These are phyloP conservation scores for Harpalus rufipes DNA, from an alignment of 2,888 invertebrate species.

Conservation along the genomic window DNA sequence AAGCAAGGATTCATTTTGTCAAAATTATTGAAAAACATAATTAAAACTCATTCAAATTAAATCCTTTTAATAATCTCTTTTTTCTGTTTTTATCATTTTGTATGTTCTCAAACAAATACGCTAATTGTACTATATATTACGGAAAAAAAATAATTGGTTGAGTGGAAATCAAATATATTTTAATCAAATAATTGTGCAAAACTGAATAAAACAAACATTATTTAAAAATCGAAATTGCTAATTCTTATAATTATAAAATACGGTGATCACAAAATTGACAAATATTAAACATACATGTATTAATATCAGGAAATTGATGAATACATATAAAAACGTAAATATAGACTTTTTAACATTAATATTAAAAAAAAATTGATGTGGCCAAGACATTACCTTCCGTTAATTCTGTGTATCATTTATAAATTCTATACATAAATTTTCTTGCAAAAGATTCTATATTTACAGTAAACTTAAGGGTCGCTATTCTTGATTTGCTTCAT, in stretches of 20 bases:
- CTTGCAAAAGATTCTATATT: too few species aligned
- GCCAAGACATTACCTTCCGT: too few species aligned
- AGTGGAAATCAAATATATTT: neutral
- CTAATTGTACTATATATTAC: neutral
- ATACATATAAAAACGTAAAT: too few species aligned
- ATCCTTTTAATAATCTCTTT: neutral
- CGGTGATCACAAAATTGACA: too few species aligned
- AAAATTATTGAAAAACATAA: slow-evolving; percentile 7
- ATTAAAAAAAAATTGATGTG: too few species aligned
- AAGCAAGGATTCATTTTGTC: slow-evolving; percentile 5
- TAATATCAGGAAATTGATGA: too few species aligned
- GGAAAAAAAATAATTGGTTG: neutral
- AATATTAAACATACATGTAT: too few species aligned
- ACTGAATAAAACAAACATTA: neutral
- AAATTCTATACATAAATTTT: too few species aligned
- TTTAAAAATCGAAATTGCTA: neutral
- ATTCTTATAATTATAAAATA: neutral
- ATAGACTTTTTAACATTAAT: too few species aligned
- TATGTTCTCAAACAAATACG: neutral
- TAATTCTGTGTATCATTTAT: too few species aligned
- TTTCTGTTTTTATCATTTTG: neutral
- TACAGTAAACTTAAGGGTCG: too few species aligned
- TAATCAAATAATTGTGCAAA: neutral
- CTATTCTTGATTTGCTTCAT: too few species aligned
- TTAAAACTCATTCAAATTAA: neutral